phyloP scores from a whole-genome alignment of 2,888 invertebrate species.

The Rambutsinella grinnellia region DNA sequence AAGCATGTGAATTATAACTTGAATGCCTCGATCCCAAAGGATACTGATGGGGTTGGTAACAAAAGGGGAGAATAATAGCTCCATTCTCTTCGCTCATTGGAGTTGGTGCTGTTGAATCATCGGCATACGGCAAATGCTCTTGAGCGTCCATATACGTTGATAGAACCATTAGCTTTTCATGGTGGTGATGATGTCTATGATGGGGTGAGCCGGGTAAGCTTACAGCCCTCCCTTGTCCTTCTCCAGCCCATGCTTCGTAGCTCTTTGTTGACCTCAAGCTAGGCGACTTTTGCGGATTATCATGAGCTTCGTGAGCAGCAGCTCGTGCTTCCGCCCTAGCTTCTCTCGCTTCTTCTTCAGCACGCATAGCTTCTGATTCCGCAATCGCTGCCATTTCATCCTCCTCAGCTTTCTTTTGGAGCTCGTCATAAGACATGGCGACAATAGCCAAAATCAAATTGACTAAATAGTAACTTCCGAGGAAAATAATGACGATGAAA shows the following conservation, averaged over 20 bases:
- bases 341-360: conserved; percentile 77
- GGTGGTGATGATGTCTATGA: conserved; percentile 87
- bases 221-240: conserved; percentile 92
- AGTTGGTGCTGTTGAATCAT: conserved; percentile 96
- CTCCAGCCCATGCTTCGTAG: conserved; percentile 92
- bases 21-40: conserved; percentile 84
- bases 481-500: too few species aligned
- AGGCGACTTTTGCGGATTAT: conserved; percentile 82
- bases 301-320: conserved; percentile 73
- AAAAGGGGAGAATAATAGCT: conserved; percentile 92
- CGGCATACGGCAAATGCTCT: conserved; percentile 95
- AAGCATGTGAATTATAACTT: conserved; percentile 95
- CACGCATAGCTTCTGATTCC: too few species aligned
- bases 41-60: conserved; percentile 68
- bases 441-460: too few species aligned
- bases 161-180: conserved; percentile 89
- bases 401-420: too few species aligned
- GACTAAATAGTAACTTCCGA: too few species aligned
- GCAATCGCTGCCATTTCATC: too few species aligned
- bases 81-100: conserved; percentile 98
- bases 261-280: conserved; percentile 93
- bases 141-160: conserved; percentile 85
- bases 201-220: conserved; percentile 98
- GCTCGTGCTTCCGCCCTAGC: conserved; percentile 76
- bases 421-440: too few species aligned